Conservation (phyloP, 2,888 invertebrate species). For the Pandemis corylana region DNA sequence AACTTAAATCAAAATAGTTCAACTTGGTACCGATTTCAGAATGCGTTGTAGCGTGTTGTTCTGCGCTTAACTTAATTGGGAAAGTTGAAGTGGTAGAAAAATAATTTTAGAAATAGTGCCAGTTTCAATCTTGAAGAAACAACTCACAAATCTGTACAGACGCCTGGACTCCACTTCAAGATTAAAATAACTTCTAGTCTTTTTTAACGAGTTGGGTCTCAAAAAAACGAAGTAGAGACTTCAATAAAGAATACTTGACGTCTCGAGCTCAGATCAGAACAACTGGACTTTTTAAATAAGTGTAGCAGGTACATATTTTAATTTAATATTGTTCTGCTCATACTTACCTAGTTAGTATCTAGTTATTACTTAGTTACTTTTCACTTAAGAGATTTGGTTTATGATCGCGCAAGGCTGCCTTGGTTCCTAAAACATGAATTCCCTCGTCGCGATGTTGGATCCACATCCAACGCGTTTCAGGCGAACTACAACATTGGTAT, state of each 20-base stretch:
- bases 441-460: conserved; percentile 17
- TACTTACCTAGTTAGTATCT: neutral
- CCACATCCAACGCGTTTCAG: conserved; percentile 9
- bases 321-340: neutral
- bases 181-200: conserved; percentile 1
- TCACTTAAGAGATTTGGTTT: conserved; percentile 13
- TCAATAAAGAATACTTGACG: neutral
- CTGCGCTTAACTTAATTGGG: neutral
- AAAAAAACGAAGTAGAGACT: neutral
- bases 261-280: neutral
- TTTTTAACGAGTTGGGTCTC: neutral
- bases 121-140: neutral
- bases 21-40: neutral
- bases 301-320: neutral
- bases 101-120: neutral
- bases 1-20: conserved; percentile 4
- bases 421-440: conserved; percentile 21
- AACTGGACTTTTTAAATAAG: neutral
- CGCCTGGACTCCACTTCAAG: conserved; percentile 2
- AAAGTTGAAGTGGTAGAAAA: neutral
- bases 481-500: conserved; percentile 25
- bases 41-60: neutral
- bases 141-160: neutral
- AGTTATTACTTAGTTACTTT: conserved; percentile 4
- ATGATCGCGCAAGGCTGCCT: conserved; percentile 12